Evolutionary conservation across 2,113 vertebrate genomes (phyloP).

Genomic region (Speoplatyrhinus poulsoni): DNA sequence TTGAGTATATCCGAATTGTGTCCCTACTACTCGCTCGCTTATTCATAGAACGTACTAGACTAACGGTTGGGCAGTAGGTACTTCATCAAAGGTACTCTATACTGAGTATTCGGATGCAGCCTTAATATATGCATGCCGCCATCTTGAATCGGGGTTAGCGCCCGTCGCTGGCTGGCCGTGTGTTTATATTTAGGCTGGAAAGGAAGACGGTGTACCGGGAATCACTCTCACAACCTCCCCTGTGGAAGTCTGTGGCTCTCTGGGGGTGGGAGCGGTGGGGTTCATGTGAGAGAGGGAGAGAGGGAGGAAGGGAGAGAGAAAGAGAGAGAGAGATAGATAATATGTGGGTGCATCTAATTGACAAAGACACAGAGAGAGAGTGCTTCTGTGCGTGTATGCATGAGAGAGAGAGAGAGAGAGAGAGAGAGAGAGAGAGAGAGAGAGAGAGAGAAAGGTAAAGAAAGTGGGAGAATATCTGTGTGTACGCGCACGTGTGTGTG

Average conservation of each 20-base stretch:
- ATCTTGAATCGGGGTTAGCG: constrained; percentile 47
- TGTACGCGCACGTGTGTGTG: background rate
- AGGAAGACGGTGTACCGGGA: constrained; percentile 60
- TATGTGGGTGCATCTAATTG: background rate
- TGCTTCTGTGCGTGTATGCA: constrained; percentile 2
- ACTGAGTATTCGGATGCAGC: no score
- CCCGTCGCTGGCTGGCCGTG: constrained; percentile 18
- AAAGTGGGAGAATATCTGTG: background rate
- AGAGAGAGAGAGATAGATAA: constrained; percentile 20
- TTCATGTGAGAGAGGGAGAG: background rate
- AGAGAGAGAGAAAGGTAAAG: no score
- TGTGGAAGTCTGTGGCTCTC: constrained; percentile 52
- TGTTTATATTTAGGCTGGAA: constrained; percentile 67
- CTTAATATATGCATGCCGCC: constrained; percentile 11
- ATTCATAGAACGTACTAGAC: no score
- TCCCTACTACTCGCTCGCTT: no score
- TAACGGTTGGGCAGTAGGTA: no score
- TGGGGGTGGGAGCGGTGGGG: constrained; percentile 19
- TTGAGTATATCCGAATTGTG: no score
- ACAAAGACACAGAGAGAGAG: constrained; percentile 33
- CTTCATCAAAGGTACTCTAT: no score
- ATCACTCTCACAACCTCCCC: constrained; percentile 63
- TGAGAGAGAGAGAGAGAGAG: no score
- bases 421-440: no score
- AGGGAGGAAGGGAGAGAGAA: background rate